Evolutionary conservation across 2,888 invertebrate species (phyloP).

Genomic region (Harpalus rubripes): DNA sequence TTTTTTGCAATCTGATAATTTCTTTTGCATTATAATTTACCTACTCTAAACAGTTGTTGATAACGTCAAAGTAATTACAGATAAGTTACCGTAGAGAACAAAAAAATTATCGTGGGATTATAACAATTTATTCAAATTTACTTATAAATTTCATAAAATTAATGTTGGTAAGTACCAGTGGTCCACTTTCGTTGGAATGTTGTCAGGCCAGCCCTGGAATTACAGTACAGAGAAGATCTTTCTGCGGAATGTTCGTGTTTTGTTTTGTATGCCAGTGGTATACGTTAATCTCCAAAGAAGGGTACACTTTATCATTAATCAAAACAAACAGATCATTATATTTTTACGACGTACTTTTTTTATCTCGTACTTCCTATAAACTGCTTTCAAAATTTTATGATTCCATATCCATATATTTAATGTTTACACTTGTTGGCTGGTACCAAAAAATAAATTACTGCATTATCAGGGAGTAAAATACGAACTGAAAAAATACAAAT

Average conservation of each 20-base stretch:
- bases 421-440: neutral
- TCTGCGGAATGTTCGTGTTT: constrained; percentile 25
- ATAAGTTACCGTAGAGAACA: neutral
- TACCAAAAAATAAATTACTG: no score
- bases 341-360: neutral
- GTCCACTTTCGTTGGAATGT: constrained; percentile 60
- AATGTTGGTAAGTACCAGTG: constrained; percentile 23
- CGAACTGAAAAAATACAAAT: no score
- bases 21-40: constrained; percentile 11
- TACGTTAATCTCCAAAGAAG: neutral
- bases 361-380: neutral
- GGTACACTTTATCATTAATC: neutral
- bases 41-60: neutral
- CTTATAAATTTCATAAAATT: constrained; percentile 5
- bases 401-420: neutral
- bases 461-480: no score
- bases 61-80: neutral
- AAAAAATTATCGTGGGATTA: constrained; percentile 19
- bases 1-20: constrained; percentile 43
- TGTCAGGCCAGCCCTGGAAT: constrained; percentile 24
- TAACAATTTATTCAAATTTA: constrained; percentile 22
- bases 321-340: constrained; percentile 21
- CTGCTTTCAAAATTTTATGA: neutral
- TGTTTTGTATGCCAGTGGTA: constrained; percentile 44
- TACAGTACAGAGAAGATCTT: constrained; percentile 33